Base-by-base conservation (phyloP, 30 jellyfish, hydroid and myxozoan species). In the Aurelia sp. region DNA sequence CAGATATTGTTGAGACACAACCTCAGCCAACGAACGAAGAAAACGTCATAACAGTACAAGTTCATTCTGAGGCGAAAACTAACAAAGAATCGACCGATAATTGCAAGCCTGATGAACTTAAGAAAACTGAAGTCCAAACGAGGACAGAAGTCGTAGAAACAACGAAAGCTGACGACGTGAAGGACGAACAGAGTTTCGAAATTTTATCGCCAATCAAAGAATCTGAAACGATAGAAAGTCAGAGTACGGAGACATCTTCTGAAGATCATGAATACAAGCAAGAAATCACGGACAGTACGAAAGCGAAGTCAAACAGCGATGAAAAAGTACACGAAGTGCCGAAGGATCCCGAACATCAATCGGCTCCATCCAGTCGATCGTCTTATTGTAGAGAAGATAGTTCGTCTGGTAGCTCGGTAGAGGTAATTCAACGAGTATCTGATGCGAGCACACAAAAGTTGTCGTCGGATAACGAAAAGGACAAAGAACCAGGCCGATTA, bases 371-470 rank as follows among this genome's bases (percentile, higher is more conserved):
- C 15, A 41, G 33, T 21, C 55, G 81, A 13, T 64, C 73, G 2
- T 80, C 90, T 2, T 72, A 72, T 8, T 15, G 63, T 20, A 80
- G 68, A 48, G 82, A 80, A 30, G 90, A 64, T 50, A 80, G 82
- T 20, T 80, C 90, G 20, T 80, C 90, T 17, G 82, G 74, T 17
- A 80, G 90, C 82, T 80, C 90, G 22, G 74, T 80, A 18, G 90
- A 80, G 47, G 80, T 80, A 5, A 50, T 80, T 35, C 81, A 80
- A 47, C 48, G 52, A 58, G 68, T 48, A 8, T 19, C 78, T 17
- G 88, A 62, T 78, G 55, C 55, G 55, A 44, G 55, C 55, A 44
- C 55, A 9, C 55, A 13, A 44, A 12, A 44, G 8, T 33, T 55
- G 19, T 55, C 48, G 68, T 55, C 15, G 48, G 31, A 31, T 44